Conservation (phyloP, 2,797 vertebrate genomes). For the Darevskia mixta region DNA sequence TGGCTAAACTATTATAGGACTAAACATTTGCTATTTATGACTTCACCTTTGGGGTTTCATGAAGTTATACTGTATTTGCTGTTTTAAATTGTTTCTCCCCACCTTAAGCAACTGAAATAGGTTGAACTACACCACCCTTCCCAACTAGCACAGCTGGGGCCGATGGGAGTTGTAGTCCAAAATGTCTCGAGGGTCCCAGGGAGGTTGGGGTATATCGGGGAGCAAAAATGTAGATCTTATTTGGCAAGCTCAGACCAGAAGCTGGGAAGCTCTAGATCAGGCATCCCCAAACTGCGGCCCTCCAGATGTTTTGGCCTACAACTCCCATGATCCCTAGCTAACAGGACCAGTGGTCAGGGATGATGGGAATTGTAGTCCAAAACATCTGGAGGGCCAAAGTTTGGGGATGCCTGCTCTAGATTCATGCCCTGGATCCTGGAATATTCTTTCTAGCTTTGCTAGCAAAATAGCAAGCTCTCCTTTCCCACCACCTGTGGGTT, state of each 20-base stretch:
- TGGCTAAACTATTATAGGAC: not conserved
- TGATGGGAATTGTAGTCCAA: too few species aligned
- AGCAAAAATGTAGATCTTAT: not conserved
- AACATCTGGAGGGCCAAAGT: too few species aligned
- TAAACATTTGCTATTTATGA: not conserved
- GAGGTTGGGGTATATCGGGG: not conserved
- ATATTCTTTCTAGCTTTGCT: not conserved
- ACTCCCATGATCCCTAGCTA: too few species aligned
- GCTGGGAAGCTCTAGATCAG: not conserved
- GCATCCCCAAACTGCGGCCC: too few species aligned
- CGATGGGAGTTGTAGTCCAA: too few species aligned
- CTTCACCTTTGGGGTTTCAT: not conserved
- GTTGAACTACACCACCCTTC: too few species aligned
- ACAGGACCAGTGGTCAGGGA: too few species aligned
- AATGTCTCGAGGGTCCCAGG: too few species aligned
- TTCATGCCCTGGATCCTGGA: not conserved
- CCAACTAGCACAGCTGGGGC: too few species aligned
- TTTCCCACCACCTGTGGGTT: not conserved
- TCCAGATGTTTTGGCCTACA: too few species aligned
- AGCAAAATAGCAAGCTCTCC: not conserved
- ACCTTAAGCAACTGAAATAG: not conserved
- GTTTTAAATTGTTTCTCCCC: not conserved
- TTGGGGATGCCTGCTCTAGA: too few species aligned
- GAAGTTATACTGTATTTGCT: not conserved
- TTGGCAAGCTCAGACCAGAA: not conserved